phyloP scores from a whole-genome alignment of 2,797 vertebrate species.

The Zenarchopterus dispar region DNA sequence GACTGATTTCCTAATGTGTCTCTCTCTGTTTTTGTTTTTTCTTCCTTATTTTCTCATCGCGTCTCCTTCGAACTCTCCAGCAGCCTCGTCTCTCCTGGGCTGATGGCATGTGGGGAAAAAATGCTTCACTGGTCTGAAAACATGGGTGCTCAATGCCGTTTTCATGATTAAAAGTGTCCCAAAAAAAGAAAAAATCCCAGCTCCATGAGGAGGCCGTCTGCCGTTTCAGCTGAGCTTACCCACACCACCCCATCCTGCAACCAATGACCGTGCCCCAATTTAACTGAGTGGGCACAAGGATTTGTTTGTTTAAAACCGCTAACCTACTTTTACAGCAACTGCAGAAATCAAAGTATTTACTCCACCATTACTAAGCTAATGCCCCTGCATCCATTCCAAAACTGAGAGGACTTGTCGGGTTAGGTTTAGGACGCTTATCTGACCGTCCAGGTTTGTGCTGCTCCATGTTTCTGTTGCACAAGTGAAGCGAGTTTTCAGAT shows the following conservation, averaged over 20 bases:
- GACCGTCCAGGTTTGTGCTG: slow-evolving; percentile 4
- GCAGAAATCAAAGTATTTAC: slow-evolving; percentile 57
- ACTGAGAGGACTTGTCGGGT: slow-evolving; percentile 26
- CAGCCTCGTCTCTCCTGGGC: slow-evolving; percentile 2
- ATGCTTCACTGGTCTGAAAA: slow-evolving; percentile 17
- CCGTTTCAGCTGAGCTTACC: slow-evolving; percentile 61
- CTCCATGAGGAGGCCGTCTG: slow-evolving; percentile 46
- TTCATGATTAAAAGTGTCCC: slow-evolving; percentile 65
- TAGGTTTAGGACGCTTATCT: too few species aligned
- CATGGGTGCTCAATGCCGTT: slow-evolving; percentile 40
- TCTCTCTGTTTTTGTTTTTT: not conserved
- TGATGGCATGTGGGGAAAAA: slow-evolving; percentile 71
- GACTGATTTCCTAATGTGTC: not conserved
- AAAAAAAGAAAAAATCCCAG: slow-evolving; percentile 30
- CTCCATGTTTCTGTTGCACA: slow-evolving; percentile 7
- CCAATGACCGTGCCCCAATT: slow-evolving; percentile 72
- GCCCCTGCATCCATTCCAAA: slow-evolving; percentile 37
- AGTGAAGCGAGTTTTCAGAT: not conserved
- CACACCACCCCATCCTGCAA: slow-evolving; percentile 69
- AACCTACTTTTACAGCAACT: slow-evolving; percentile 74
- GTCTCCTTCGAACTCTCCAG: not conserved
- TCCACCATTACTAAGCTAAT: slow-evolving; percentile 58
- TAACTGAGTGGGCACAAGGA: slow-evolving; percentile 75
- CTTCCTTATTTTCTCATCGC: slow-evolving; percentile 3
- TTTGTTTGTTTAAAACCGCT: slow-evolving; percentile 78